Evolutionary conservation across 2,888 invertebrate genomes (phyloP).

Genomic region (Cataglyphis albicans): DNA sequence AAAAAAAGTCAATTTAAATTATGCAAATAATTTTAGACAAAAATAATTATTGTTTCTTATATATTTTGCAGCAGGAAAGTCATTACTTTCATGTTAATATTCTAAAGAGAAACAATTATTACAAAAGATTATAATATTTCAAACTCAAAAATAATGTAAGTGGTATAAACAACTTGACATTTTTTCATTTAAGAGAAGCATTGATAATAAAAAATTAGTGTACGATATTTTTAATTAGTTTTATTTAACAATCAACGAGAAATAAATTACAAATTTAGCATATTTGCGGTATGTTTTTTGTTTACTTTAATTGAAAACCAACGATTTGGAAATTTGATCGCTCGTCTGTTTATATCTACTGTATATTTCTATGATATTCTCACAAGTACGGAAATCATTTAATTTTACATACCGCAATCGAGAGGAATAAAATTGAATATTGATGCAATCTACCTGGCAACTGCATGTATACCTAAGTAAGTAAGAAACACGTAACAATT

Average conservation of each 20-base stretch:
- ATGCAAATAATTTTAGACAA: background rate
- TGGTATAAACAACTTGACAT: background rate
- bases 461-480: background rate
- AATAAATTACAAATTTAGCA: too few relatives aligned
- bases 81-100: slow-evolving; percentile 16
- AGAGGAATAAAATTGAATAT: slow-evolving; percentile 27
- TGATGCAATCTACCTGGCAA: background rate
- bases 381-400: background rate
- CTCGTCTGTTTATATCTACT: background rate
- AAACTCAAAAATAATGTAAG: background rate
- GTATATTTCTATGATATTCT: background rate
- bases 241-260: background rate
- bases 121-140: slow-evolving; percentile 1
- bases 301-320: background rate
- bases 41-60: background rate
- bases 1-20: background rate
- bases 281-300: background rate
- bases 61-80: background rate
- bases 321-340: background rate
- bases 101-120: slow-evolving; percentile 6
- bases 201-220: background rate
- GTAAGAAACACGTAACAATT: slow-evolving; percentile 23
- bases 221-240: background rate
- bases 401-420: background rate
- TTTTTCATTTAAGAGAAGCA: background rate